Evolutionary conservation across 2,113 vertebrate genomes (phyloP), one percentile per base, ranked within the genome.

Genomic region (Siniperca knerii): DNA sequence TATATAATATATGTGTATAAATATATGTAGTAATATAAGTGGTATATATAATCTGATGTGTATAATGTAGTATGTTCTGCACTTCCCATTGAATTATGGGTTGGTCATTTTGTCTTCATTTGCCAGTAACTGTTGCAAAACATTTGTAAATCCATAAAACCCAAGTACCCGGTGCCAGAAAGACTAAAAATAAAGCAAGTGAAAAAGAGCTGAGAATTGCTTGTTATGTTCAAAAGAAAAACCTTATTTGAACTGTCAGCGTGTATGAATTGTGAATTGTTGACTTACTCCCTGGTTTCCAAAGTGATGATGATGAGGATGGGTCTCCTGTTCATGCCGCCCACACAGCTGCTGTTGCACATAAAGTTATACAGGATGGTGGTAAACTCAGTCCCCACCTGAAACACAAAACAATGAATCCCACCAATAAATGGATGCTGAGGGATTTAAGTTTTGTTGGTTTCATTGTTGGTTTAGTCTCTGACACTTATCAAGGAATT

Each of bases 321-420:
- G 58, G 98, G 98, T 77, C 98, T 94, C 74, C 98, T 96, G 93
- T 99, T 99, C 98, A 99, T 99, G 29, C 98, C 98, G n/a, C 98
- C 98, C 15, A 99, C 98, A 25, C 98, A 99, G 94, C 98, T 99
- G 96, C 98, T 99, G 95, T 99, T 99, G 93, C 98, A 99, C 98
- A 99, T 99, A 91, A 99, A 99, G 95, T 99, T 99, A 93, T 99
- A 99, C 4, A 99, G 96, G 92, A 99, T 98, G 65, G 98, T 99
- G 91, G 98, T 99, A 85, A 97, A 99, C 92, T 99, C 98, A 0
- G 98, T 99, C 29, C 98, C 98, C 84, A 99, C 98, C 98, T 99
- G 91, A 70, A 87, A 89, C 67, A 91, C 57, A 90, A 20, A 88
- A 37, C 21, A 62, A 75, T 5, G 13, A 55, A 66, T 73, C 23